Evolutionary conservation across 2,113 vertebrate genomes (phyloP).

Genomic region (Cynocephalus volans): DNA sequence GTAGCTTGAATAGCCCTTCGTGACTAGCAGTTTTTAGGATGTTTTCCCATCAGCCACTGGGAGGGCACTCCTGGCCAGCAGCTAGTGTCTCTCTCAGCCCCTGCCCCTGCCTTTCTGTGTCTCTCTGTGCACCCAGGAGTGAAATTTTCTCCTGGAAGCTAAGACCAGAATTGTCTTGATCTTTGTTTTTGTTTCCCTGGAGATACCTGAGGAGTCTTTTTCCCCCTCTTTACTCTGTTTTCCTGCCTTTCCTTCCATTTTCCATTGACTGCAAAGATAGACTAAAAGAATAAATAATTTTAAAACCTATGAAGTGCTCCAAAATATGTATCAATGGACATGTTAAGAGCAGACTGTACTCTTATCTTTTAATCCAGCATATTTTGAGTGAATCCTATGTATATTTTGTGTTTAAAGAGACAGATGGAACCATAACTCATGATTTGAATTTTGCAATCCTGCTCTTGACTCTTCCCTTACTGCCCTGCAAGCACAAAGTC

Average conservation of each 20-base stretch:
- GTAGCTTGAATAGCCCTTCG: not conserved
- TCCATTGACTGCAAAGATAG: not conserved
- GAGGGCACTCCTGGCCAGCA: not conserved
- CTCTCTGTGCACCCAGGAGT: not conserved
- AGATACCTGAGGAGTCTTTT: not conserved
- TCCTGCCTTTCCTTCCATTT: not conserved
- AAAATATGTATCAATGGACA: not conserved
- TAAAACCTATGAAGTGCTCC: not conserved
- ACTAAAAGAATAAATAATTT: not conserved
- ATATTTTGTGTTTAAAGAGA: slow-evolving; percentile 27
- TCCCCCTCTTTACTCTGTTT: not conserved
- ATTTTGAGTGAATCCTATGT: not conserved
- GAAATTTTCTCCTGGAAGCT: not conserved
- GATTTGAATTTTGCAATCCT: not conserved
- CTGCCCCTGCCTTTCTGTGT: not conserved
- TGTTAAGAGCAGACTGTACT: not conserved
- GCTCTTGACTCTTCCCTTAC: not conserved
- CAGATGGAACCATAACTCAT: not conserved
- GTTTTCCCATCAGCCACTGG: not conserved
- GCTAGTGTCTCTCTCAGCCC: not conserved
- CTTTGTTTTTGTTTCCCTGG: not conserved
- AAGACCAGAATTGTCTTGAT: not conserved
- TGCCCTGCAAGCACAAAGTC: not conserved
- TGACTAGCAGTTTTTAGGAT: not conserved
- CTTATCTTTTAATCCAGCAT: not conserved